Conservation (phyloP, 2,797 vertebrate genomes). For the Sitta carolinensis region DNA sequence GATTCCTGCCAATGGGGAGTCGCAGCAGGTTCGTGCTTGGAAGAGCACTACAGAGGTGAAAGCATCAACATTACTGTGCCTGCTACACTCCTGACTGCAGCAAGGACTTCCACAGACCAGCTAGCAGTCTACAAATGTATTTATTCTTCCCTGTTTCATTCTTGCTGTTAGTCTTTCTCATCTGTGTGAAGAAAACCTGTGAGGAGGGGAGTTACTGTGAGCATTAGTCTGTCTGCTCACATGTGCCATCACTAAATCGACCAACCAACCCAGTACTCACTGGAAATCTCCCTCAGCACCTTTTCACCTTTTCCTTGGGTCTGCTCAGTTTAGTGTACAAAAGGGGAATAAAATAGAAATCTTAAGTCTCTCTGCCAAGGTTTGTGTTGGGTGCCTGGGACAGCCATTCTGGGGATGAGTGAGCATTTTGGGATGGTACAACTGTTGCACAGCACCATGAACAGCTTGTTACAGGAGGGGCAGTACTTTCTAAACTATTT, state of each 20-base stretch:
- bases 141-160: neutral
- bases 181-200: neutral
- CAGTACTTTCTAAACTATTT: neutral
- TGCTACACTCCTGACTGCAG: neutral
- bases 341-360: neutral
- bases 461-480: neutral
- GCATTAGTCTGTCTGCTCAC: neutral
- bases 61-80: neutral
- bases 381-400: neutral
- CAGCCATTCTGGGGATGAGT: neutral
- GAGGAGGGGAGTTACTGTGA: neutral
- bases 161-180: neutral
- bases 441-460: neutral
- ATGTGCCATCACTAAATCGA: rapidly evolving
- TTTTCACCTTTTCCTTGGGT: neutral
- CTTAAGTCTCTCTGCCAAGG: neutral
- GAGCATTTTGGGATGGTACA: neutral
- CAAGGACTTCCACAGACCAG: neutral
- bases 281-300: neutral
- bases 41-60: neutral
- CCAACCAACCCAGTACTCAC: neutral
- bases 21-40: neutral
- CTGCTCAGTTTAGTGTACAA: neutral
- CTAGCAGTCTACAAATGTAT: neutral
- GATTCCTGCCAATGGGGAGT: neutral